Evolutionary conservation across 2,888 invertebrate genomes (phyloP).

Genomic region (Pediacus dermestoides): DNA sequence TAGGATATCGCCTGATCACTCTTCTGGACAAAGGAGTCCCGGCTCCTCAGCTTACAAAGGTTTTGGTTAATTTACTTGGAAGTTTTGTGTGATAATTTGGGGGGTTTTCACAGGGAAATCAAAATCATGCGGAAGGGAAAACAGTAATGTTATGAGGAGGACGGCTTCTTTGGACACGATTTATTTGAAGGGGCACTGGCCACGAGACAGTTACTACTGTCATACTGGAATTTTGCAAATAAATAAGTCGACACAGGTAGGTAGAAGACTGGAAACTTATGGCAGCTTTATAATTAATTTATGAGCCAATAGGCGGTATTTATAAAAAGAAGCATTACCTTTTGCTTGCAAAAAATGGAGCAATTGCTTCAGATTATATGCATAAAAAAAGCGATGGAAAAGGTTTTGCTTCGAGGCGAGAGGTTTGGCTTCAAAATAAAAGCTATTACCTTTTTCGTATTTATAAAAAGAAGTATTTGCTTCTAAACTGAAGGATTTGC

Average conservation of each 20-base stretch:
- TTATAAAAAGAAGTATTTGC: too few relatives aligned
- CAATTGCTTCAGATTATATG: too few relatives aligned
- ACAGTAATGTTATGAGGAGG: constrained; percentile 64
- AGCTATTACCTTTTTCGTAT: too few relatives aligned
- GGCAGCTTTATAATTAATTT: too few relatives aligned
- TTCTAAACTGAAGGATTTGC: too few relatives aligned
- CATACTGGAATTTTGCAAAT: constrained; percentile 66
- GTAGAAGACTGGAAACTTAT: too few relatives aligned
- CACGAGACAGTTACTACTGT: constrained; percentile 65
- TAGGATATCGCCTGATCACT: constrained; percentile 66
- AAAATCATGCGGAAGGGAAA: constrained; percentile 50
- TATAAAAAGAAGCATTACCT: too few relatives aligned
- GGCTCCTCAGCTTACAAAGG: constrained; percentile 72
- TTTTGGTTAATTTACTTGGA: constrained; percentile 35
- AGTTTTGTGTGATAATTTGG: constrained; percentile 3
- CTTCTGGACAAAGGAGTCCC: constrained; percentile 69
- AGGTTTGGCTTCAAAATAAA: too few relatives aligned
- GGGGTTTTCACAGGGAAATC: constrained; percentile 50
- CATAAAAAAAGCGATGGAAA: constrained; percentile 5
- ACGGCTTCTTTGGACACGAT: constrained; percentile 77
- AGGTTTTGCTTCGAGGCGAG: neutral
- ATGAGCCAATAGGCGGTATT: too few relatives aligned
- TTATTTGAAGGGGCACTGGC: constrained; percentile 76
- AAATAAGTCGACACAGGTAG: constrained; percentile 77
- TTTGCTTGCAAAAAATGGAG: too few relatives aligned